Percentiles rank a stretch among this genome's conserved stretches.
Conservation (phyloP, 2,888 invertebrate species). For the Dichetophora obliterata region DNA sequence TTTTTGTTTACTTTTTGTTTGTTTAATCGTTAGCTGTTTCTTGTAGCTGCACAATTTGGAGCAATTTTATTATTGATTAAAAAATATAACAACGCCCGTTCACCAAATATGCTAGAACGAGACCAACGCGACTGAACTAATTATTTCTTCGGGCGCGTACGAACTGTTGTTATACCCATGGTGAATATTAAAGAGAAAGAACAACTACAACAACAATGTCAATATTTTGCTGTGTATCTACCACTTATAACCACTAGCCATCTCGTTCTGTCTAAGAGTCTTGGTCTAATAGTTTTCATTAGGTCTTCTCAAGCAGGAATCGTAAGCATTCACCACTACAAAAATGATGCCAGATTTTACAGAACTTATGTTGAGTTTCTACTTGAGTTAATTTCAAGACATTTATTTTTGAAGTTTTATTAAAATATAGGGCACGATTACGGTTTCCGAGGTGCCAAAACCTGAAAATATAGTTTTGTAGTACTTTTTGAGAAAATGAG, state of each 20-base stretch:
- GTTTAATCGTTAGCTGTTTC: constrained; percentile 24
- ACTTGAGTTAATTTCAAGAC: too few relatives aligned
- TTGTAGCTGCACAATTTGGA: constrained; percentile 16
- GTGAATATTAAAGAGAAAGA: not conserved
- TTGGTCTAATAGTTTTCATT: not conserved
- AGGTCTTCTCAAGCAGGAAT: not conserved
- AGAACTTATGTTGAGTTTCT: too few relatives aligned
- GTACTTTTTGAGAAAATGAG: too few relatives aligned
- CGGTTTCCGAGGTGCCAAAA: too few relatives aligned
- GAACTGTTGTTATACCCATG: constrained; percentile 4
- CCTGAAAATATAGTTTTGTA: too few relatives aligned
- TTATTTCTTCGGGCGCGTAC: constrained; percentile 9
- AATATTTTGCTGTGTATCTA: constrained; percentile 9
- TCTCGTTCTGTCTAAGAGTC: constrained; percentile 27
- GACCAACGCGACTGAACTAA: constrained; percentile 53
- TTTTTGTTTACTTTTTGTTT: not conserved
- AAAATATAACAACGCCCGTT: constrained; percentile 33
- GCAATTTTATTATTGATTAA: constrained; percentile 33
- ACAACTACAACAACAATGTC: not conserved
- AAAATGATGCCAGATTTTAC: not conserved
- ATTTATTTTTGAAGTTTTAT: too few relatives aligned
- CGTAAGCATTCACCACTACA: not conserved
- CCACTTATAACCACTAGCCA: not conserved
- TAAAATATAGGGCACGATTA: too few relatives aligned
- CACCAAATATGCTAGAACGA: constrained; percentile 55